Conservation (phyloP, 2,113 vertebrate species). For the Galemys pyrenaicus region DNA sequence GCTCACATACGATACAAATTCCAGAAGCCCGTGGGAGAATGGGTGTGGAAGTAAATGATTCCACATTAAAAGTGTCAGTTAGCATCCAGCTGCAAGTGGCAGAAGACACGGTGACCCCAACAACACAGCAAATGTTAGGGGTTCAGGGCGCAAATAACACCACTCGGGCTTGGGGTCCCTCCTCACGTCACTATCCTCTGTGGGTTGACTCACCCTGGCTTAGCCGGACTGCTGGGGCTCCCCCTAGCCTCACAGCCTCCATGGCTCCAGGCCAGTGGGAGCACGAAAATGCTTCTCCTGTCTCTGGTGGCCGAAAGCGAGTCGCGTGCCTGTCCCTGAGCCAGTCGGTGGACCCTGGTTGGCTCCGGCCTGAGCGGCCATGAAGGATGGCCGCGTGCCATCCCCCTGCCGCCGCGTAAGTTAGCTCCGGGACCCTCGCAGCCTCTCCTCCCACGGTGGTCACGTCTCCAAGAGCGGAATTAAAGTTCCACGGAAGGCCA, state of each 20-base stretch:
- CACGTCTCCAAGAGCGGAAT: background rate
- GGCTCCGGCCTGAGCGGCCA: background rate
- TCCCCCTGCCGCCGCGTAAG: background rate
- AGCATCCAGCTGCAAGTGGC: background rate
- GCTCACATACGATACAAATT: background rate
- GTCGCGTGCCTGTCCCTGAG: background rate
- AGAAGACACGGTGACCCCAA: background rate
- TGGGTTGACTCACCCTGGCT: background rate
- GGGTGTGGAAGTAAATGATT: background rate
- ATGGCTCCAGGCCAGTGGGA: background rate
- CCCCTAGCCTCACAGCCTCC: background rate
- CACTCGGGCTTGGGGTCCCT: background rate
- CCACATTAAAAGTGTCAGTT: background rate
- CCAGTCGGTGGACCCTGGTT: background rate
- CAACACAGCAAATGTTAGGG: background rate
- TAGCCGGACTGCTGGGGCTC: no score
- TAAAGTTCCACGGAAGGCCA: accelerated
- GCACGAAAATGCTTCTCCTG: background rate
- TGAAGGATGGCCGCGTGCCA: background rate
- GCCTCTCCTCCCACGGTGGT: background rate
- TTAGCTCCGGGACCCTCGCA: background rate
- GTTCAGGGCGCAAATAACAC: background rate
- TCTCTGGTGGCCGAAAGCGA: background rate
- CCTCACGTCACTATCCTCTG: background rate
- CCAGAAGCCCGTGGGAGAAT: background rate